These are phyloP conservation scores for Streblospio benedicti DNA, from an alignment of 1,140 invertebrate genomes.

Conservation along the genomic window DNA sequence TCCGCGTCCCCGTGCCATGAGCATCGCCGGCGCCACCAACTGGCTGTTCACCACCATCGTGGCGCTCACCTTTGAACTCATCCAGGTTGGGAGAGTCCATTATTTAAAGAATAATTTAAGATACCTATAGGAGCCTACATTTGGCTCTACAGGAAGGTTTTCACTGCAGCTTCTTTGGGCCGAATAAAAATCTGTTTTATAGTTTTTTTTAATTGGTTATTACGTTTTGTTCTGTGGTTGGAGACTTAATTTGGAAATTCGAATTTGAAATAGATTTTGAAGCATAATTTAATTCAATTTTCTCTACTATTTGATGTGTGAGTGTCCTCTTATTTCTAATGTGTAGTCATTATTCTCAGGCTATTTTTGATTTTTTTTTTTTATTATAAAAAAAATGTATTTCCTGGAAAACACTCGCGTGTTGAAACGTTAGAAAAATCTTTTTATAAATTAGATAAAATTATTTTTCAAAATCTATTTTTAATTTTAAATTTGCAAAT, in stretches of 20 bases:
- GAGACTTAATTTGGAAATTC: not conserved
- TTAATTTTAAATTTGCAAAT: too few relatives aligned
- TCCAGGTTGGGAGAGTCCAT: conserved; percentile 11
- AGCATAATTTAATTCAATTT: too few relatives aligned
- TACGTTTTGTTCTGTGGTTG: not conserved
- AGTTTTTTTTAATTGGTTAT: not conserved
- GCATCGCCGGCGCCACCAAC: conserved; percentile 90
- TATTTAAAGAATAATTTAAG: not conserved
- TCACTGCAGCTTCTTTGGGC: not conserved
- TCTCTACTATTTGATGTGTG: too few relatives aligned
- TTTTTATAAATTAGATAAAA: too few relatives aligned
- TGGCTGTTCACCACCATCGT: conserved; percentile 17
- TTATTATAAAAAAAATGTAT: too few relatives aligned
- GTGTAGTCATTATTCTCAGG: too few relatives aligned
- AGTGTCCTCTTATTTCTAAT: too few relatives aligned
- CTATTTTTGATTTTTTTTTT: too few relatives aligned
- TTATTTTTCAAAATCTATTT: too few relatives aligned
- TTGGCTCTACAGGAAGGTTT: not conserved
- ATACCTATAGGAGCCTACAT: not conserved
- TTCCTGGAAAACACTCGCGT: too few relatives aligned
- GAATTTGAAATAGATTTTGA: not conserved
- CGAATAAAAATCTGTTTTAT: not conserved
- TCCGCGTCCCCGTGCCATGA: conserved; percentile 92
- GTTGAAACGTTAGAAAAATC: too few relatives aligned
- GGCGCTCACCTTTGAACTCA: conserved; percentile 16